A percentile compares a stretch with the other conserved stretches of the same genome.
These are phyloP conservation scores for Sphaerophoria rueppellii DNA, from an alignment of 2,888 invertebrate genomes.

Conservation along the genomic window DNA sequence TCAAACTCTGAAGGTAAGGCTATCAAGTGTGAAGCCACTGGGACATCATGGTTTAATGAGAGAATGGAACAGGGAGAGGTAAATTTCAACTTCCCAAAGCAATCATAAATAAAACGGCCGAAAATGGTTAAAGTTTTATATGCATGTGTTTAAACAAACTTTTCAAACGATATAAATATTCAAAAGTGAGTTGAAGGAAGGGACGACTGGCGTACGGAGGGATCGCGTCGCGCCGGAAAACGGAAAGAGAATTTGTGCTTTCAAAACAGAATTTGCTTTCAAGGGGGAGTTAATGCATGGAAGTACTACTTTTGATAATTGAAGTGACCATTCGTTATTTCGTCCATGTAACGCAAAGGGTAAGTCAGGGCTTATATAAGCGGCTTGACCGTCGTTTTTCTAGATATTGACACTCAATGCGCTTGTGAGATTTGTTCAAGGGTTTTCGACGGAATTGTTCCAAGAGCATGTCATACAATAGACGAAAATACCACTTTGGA, in stretches of 20 bases:
- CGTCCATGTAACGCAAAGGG: not conserved
- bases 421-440: no score
- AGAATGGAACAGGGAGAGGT: not conserved
- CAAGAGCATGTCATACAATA: no score
- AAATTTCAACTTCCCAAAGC: slow-evolving; percentile 39
- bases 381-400: no score
- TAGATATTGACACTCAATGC: no score
- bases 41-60: not conserved
- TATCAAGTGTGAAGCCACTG: not conserved
- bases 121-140: slow-evolving; percentile 73
- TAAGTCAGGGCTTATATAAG: no score
- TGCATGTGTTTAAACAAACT: slow-evolving; percentile 71
- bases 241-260: not conserved
- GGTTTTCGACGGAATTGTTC: no score
- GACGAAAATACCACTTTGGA: no score
- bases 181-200: slow-evolving; percentile 64
- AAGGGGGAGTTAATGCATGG: not conserved
- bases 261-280: not conserved
- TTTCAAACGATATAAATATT: slow-evolving; percentile 72
- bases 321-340: slow-evolving; percentile 2
- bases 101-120: slow-evolving; percentile 72
- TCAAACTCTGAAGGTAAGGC: not conserved
- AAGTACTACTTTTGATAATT: not conserved
- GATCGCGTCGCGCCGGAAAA: slow-evolving; percentile 10
- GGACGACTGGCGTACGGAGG: no score